Conservation (phyloP, 2,888 invertebrate species). For the Leptopilina syphax region DNA sequence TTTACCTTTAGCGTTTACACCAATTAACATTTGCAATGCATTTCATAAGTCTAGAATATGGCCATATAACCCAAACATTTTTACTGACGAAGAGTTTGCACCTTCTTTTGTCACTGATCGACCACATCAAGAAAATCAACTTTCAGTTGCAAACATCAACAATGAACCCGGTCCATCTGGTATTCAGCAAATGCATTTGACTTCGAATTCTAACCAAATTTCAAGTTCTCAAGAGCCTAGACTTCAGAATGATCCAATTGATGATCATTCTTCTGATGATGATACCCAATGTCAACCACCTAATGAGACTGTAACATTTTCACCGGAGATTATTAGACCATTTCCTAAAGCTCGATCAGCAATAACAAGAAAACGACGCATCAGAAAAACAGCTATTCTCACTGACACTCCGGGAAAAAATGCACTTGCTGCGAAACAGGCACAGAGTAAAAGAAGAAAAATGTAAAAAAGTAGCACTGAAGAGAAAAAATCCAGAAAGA, state of each 20-base stretch:
- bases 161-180: neutral
- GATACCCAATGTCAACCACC: neutral
- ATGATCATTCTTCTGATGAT: neutral
- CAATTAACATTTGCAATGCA: neutral
- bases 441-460: no score
- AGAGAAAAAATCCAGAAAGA: no score
- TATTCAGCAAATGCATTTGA: neutral
- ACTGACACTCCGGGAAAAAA: neutral
- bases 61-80: neutral
- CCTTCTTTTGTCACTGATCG: neutral
- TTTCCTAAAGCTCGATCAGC: neutral
- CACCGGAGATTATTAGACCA: neutral
- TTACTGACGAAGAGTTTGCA: neutral
- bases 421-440: neutral
- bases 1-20: neutral
- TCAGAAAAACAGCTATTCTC: neutral
- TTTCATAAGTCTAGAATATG: neutral
- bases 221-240: neutral
- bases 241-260: neutral
- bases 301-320: neutral
- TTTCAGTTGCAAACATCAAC: neutral
- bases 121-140: neutral
- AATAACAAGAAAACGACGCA: neutral
- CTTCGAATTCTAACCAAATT: neutral
- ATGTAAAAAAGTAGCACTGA: no score